These are phyloP conservation scores for Menura novaehollandiae DNA, from an alignment of 2,113 vertebrate species.

Conservation along the genomic window DNA sequence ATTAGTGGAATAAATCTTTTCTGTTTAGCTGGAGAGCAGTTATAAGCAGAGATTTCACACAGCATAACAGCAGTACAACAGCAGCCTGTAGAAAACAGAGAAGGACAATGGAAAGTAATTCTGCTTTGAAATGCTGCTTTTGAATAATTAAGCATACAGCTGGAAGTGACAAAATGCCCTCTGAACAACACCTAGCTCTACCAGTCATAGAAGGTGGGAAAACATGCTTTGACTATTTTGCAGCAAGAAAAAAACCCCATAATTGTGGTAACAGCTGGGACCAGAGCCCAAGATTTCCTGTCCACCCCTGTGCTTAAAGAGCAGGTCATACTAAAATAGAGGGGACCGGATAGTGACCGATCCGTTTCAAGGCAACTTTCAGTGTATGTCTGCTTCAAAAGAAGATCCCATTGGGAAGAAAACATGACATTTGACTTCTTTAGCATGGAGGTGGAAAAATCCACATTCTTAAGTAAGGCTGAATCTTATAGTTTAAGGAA, in stretches of 20 bases:
- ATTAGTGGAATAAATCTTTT: neutral
- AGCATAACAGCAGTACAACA: neutral
- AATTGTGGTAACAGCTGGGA: neutral
- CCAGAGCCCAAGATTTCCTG: neutral
- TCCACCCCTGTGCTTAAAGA: neutral
- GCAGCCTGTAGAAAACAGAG: neutral
- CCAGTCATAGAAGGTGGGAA: neutral
- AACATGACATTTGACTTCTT: neutral
- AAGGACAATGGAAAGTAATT: neutral
- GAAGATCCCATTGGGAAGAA: neutral
- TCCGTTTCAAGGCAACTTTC: neutral
- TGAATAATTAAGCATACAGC: neutral
- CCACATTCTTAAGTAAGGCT: neutral
- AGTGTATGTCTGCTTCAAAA: neutral
- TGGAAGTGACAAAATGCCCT: neutral
- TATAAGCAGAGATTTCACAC: neutral
- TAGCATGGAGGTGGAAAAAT: neutral
- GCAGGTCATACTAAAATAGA: neutral
- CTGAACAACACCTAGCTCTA: neutral
- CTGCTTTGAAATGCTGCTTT: neutral
- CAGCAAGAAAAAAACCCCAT: neutral
- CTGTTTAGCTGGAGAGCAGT: neutral
- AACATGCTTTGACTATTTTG: neutral
- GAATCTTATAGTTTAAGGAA: neutral
- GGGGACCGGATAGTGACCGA: neutral